A percentile compares a stretch with the other conserved stretches of the same genome.
Evolutionary conservation across 2,888 invertebrate genomes (phyloP).

Genomic region (Caenorhabditis sp.): DNA sequence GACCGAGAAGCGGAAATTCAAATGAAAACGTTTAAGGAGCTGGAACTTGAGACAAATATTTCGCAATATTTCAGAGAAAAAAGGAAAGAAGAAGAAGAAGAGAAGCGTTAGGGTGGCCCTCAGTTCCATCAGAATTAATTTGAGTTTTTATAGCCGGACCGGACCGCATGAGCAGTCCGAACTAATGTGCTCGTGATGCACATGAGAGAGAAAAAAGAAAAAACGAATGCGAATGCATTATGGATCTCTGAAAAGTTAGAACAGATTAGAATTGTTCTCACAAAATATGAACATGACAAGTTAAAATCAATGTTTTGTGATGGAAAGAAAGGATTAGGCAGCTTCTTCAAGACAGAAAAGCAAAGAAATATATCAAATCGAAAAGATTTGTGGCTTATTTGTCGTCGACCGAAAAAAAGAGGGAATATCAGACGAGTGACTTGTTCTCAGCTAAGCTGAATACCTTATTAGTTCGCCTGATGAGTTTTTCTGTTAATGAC

Average conservation of each 20-base stretch:
- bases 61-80: constrained; percentile 29
- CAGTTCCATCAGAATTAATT: constrained; percentile 47
- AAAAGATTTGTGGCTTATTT: background rate
- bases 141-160: constrained; percentile 26
- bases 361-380: background rate
- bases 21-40: constrained; percentile 16
- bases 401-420: too few relatives aligned
- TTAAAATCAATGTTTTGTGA: background rate
- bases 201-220: constrained; percentile 1
- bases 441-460: too few relatives aligned
- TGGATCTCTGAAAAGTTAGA: background rate
- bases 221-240: too few relatives aligned
- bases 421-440: too few relatives aligned
- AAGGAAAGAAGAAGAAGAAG: too few relatives aligned
- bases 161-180: constrained; percentile 15
- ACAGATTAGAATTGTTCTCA: too few relatives aligned
- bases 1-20: constrained; percentile 14
- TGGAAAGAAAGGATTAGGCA: background rate
- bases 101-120: constrained; percentile 29
- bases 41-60: constrained; percentile 20
- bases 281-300: too few relatives aligned
- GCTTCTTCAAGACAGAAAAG: too few relatives aligned
- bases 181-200: constrained; percentile 6
- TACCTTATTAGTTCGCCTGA: too few relatives aligned
- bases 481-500: too few relatives aligned